These are phyloP conservation scores for Anguilla rostrata DNA, from an alignment of 2,113 vertebrate genomes.

Conservation along the genomic window DNA sequence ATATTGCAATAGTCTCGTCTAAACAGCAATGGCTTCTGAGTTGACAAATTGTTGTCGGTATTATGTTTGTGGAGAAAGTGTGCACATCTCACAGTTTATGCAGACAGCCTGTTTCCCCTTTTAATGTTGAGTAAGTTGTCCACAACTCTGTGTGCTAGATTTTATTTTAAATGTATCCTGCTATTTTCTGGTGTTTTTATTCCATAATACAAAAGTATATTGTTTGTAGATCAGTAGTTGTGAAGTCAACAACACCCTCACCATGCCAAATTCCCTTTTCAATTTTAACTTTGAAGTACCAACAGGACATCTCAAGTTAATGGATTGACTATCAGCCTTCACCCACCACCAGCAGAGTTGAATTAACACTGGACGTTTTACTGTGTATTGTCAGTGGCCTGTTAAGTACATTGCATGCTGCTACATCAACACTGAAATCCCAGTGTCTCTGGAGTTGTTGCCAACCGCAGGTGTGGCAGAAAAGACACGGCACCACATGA, in stretches of 20 bases:
- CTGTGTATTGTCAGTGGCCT: neutral
- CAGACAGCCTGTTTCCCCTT: neutral
- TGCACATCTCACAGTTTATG: neutral
- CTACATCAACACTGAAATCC: neutral
- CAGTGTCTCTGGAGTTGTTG: neutral
- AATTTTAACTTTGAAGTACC: neutral
- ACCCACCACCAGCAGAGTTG: neutral
- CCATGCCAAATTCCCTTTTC: neutral
- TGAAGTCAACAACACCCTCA: neutral
- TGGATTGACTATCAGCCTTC: neutral
- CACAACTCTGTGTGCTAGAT: neutral
- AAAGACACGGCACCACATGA: neutral
- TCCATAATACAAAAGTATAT: no score
- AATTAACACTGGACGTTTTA: no score
- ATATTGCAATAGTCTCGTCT: neutral
- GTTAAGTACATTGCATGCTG: neutral
- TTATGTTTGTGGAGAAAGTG: neutral
- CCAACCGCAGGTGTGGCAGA: neutral
- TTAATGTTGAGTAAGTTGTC: neutral
- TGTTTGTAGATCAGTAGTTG: neutral
- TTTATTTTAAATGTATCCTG: no score
- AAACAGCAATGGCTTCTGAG: neutral
- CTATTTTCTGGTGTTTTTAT: no score
- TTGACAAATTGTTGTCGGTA: neutral
- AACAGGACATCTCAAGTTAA: neutral